Evolutionary conservation across 2,113 vertebrate genomes (phyloP).

Genomic region (Syngnathus scovelli): DNA sequence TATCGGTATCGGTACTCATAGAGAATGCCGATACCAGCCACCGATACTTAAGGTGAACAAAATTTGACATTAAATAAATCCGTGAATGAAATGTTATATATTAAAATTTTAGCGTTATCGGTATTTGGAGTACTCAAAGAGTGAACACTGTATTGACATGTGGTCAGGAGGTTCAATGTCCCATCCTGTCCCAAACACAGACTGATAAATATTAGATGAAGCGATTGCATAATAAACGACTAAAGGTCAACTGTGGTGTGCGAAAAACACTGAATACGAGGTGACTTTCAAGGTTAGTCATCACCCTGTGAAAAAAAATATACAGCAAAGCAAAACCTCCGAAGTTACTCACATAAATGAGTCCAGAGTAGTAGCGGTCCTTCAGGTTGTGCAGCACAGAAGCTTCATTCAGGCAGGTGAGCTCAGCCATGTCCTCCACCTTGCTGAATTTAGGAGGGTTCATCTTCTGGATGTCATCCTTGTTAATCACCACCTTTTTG

Average conservation of each 20-base stretch:
- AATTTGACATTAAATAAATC: no score
- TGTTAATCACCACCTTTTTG: constrained; percentile 89
- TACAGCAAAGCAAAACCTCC: constrained; percentile 1
- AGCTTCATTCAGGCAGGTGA: constrained; percentile 93
- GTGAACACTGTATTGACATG: not conserved
- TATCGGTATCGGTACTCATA: no score
- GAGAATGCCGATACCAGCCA: no score
- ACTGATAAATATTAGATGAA: constrained; percentile 15
- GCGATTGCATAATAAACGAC: constrained; percentile 2
- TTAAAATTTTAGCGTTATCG: no score
- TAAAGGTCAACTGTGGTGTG: constrained; percentile 1
- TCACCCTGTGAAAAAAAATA: constrained; percentile 2
- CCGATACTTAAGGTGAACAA: no score
- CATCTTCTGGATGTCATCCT: constrained; percentile 98
- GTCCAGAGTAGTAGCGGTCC: constrained; percentile 94
- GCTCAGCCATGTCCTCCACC: constrained; percentile 95
- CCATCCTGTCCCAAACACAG: constrained; percentile 3
- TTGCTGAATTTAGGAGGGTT: constrained; percentile 97
- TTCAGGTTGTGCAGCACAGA: constrained; percentile 94
- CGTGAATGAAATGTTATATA: no score
- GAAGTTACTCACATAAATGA: constrained; percentile 88
- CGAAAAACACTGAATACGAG: not conserved
- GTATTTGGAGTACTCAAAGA: no score
- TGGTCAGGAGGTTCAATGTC: constrained; percentile 22
- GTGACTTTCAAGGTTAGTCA: constrained; percentile 15